Base-by-base conservation (phyloP, 2,113 vertebrate genomes). In the Fulica atra region DNA sequence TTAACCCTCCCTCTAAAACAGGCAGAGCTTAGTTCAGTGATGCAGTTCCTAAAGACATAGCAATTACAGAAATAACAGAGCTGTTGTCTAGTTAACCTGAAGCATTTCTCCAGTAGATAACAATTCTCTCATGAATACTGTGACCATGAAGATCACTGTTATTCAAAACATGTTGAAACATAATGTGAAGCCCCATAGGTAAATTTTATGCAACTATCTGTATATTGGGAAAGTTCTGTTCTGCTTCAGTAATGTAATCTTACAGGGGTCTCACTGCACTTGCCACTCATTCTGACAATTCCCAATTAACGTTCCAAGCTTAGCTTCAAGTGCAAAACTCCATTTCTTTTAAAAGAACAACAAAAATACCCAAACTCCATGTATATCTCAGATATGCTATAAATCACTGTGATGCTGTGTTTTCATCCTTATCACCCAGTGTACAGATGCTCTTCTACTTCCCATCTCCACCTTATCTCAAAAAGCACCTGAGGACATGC, bases 391-490 rank as follows among this genome's bases (percentile, higher is more conserved):
- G 65, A 61, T 56, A 72, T 57, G 38, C 78, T 78, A 61, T 96
- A 95, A 97, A 97, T 95, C 68, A 93, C n/a, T 44, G 24, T 94
- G 68, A 92, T 7, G 24, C 7, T 54, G 28, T 79, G 28, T 65
- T 92, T 76, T 95, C 84, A 95, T 51, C 65, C 80, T 57, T 93
- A 94, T 92, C 84, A 80, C 26, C 38, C 53, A 53, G 59, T 79
- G 50, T 50, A 86, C 59, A 88, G 66, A 63, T 66, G 25, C 31
- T 86, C 13, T 94, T 63, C 74, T 78, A 57, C 42, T 79, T 94
- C 89, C 42, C 57, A 65, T 59, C 73, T 93, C 61, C 50, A 35
- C n/a, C 57, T 97, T 96, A 93, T 73, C 90, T 94, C 59, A 51
- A 77, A 96, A 96, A 95, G 21, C 66, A 95, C 80, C 80, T 88